phyloP scores from a whole-genome alignment of 2,113 vertebrate genomes.

The Marmota flaviventris region DNA sequence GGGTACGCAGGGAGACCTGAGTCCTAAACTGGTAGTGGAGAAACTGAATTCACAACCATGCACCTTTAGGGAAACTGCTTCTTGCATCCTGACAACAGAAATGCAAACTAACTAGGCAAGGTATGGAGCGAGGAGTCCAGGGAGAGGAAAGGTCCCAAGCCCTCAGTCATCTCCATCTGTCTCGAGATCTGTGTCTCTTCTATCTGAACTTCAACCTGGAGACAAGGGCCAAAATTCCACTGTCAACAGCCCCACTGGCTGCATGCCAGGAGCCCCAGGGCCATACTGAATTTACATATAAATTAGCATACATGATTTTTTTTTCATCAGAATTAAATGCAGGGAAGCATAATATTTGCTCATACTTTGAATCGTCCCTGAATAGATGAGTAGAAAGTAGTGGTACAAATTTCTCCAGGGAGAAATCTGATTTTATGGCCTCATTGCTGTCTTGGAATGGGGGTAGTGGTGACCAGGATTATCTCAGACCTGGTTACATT shows the following conservation, averaged over 20 bases:
- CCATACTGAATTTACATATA: constrained; percentile 82
- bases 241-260: constrained; percentile 61
- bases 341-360: constrained; percentile 82
- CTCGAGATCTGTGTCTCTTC: not conserved
- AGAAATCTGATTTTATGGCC: not conserved
- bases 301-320: constrained; percentile 82
- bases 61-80: not conserved
- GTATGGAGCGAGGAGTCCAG: not conserved
- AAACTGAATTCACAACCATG: constrained; percentile 25
- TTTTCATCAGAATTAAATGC: constrained; percentile 79
- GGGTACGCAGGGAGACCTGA: not conserved
- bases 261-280: constrained; percentile 76
- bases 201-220: constrained; percentile 27
- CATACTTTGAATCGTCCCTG: constrained; percentile 66
- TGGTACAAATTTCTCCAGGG: not conserved
- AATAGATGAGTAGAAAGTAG: constrained; percentile 54
- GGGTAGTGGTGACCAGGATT: not conserved
- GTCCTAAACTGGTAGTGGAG: not conserved
- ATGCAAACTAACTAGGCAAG: not conserved
- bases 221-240: constrained; percentile 59
- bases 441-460: not conserved
- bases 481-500: not conserved
- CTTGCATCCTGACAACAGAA: not conserved
- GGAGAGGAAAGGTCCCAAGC: not conserved
- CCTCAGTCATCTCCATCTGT: not conserved